These are phyloP conservation scores for Peromyscus melanophrys DNA, from an alignment of 2,797 vertebrate genomes.

Conservation along the genomic window DNA sequence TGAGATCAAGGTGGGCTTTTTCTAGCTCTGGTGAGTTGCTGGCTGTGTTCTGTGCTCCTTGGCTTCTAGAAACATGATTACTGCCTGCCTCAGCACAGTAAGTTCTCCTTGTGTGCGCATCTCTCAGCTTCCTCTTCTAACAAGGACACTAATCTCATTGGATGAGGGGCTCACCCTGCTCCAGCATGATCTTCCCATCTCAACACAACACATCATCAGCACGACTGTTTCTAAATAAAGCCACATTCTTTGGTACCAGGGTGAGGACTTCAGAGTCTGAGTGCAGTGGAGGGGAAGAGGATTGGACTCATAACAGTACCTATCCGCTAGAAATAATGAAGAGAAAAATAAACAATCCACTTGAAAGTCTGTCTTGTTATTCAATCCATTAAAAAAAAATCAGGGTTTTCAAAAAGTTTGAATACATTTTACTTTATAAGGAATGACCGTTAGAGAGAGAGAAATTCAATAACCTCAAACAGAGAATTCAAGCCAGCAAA, in stretches of 20 bases:
- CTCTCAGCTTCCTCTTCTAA: background rate
- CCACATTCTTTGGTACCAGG: background rate
- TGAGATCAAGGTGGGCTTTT: background rate
- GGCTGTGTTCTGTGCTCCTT: background rate
- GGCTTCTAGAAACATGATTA: background rate
- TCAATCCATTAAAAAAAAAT: slow-evolving; percentile 19
- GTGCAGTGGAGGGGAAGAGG: background rate
- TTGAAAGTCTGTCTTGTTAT: slow-evolving; percentile 49
- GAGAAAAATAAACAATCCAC: background rate
- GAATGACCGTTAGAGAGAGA: slow-evolving; percentile 19
- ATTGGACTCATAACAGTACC: background rate
- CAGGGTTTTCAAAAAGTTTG: slow-evolving; percentile 38
- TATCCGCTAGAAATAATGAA: slow-evolving; percentile 42
- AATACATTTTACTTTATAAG: slow-evolving; percentile 53
- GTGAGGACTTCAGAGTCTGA: background rate
- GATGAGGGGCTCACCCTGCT: background rate
- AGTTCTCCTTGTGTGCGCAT: background rate
- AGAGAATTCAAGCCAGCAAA: slow-evolving; percentile 32
- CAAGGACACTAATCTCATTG: background rate
- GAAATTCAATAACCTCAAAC: background rate
- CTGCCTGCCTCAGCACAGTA: background rate
- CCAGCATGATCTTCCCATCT: background rate
- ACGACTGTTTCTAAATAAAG: background rate
- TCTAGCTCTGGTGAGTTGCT: background rate
- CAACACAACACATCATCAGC: background rate